A percentile compares a stretch with the other conserved stretches of the same genome.
Conservation (phyloP, 2,797 vertebrate genomes). For the Phylloscopus collybita region DNA sequence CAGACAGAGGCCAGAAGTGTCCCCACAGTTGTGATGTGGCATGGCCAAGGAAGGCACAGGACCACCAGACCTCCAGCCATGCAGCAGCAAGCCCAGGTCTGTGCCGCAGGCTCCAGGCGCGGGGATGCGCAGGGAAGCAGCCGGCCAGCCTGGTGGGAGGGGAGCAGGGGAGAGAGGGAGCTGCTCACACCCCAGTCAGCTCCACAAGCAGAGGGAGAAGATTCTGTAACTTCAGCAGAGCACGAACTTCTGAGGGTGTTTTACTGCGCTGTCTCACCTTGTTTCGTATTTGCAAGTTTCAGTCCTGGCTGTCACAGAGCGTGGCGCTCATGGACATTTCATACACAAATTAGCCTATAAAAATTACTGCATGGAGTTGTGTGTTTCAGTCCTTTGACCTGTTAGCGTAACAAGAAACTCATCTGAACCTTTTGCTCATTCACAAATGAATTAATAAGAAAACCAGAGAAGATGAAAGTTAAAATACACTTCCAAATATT, state of each 20-base stretch:
- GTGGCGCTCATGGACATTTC: rapidly evolving
- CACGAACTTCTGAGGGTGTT: neutral
- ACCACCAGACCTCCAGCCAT: neutral
- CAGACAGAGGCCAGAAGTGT: rapidly evolving
- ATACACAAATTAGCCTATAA: neutral
- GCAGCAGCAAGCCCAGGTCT: rapidly evolving
- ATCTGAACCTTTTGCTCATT: neutral
- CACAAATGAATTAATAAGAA: neutral
- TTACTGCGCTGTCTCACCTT: rapidly evolving
- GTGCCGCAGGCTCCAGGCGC: rapidly evolving
- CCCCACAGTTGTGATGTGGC: rapidly evolving
- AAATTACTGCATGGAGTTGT: neutral
- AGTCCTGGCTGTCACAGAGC: neutral
- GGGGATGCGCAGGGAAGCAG: rapidly evolving
- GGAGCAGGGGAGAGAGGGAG: rapidly evolving
- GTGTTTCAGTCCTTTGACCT: neutral
- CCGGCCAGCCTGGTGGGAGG: rapidly evolving
- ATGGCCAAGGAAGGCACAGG: neutral
- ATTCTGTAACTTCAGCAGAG: neutral
- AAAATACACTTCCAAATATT: neutral
- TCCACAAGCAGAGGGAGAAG: rapidly evolving
- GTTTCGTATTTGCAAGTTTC: neutral
- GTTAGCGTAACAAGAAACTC: neutral
- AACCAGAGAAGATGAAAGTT: neutral
- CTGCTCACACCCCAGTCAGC: rapidly evolving